These are phyloP conservation scores for Oncorhynchus mykiss DNA, from an alignment of 2,113 vertebrate species.

Conservation along the genomic window DNA sequence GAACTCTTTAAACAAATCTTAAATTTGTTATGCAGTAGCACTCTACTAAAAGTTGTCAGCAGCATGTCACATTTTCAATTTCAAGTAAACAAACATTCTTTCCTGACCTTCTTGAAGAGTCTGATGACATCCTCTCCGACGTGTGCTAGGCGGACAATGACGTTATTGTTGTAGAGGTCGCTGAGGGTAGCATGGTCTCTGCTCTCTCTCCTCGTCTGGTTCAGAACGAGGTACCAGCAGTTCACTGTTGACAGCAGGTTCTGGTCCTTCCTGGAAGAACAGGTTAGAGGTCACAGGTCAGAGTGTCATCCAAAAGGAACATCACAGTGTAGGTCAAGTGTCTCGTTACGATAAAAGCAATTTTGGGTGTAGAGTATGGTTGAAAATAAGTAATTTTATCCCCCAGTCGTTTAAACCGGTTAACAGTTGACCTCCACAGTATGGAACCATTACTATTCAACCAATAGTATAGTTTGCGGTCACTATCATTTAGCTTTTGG, in stretches of 20 bases:
- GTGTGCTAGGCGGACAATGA: constrained; percentile 93
- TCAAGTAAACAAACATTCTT: constrained; percentile 76
- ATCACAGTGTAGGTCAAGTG: neutral
- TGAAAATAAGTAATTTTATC: no score
- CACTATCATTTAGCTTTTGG: no score
- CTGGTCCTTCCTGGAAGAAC: constrained; percentile 88
- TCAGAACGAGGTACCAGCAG: constrained; percentile 97
- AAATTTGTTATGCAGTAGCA: constrained; percentile 82
- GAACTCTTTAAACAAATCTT: no score
- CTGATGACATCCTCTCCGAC: constrained; percentile 98
- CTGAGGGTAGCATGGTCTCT: constrained; percentile 94
- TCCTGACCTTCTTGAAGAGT: constrained; percentile 96
- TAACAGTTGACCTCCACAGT: neutral
- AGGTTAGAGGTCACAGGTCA: neutral
- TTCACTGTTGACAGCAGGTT: constrained; percentile 94
- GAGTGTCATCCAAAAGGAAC: neutral
- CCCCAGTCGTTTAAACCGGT: no score
- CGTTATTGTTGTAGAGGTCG: constrained; percentile 98
- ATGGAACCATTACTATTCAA: neutral
- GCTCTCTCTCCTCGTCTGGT: constrained; percentile 94
- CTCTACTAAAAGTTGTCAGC: constrained; percentile 99
- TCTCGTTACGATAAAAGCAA: no score
- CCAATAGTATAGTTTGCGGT: neutral
- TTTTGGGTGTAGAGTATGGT: no score
- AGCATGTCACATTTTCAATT: constrained; percentile 84